These are phyloP conservation scores for Cecropterus lyciades DNA, from an alignment of 1,140 invertebrate genomes.

Conservation along the genomic window DNA sequence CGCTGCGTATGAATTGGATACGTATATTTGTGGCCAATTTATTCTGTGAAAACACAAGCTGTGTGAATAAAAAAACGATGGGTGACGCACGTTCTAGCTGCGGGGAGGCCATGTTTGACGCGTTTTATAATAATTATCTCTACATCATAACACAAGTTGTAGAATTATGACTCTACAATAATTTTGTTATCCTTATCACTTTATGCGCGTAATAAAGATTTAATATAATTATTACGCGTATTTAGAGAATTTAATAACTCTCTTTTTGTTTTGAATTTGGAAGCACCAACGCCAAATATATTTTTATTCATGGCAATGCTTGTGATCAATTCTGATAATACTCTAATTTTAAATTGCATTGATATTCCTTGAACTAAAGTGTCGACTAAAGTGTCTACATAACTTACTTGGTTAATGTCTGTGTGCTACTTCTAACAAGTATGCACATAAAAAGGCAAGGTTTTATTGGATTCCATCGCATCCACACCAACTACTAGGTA, in stretches of 20 bases:
- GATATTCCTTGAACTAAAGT: too few relatives aligned
- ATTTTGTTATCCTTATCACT: too few relatives aligned
- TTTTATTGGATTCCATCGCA: background rate
- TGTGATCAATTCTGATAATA: too few relatives aligned
- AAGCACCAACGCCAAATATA: too few relatives aligned
- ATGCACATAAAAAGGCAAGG: background rate
- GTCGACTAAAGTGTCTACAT: too few relatives aligned
- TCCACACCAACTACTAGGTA: background rate
- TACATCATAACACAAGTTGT: background rate
- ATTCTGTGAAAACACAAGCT: slow-evolving; percentile 5
- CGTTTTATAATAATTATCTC: background rate
- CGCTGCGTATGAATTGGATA: slow-evolving; percentile 9
- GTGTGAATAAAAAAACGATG: slow-evolving; percentile 3
- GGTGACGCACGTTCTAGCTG: background rate
- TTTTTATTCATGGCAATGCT: too few relatives aligned
- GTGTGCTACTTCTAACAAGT: background rate
- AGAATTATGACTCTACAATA: background rate
- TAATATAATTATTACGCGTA: too few relatives aligned
- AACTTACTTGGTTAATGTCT: background rate
- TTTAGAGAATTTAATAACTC: too few relatives aligned
- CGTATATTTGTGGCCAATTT: slow-evolving; percentile 14
- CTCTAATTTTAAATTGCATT: too few relatives aligned
- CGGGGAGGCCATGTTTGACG: background rate
- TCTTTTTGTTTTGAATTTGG: too few relatives aligned
- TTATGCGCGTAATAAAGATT: too few relatives aligned